Percentiles rank a stretch among this genome's conserved stretches.
Conservation (phyloP, 2,797 vertebrate genomes). For the Enteromius trimaculatus region DNA sequence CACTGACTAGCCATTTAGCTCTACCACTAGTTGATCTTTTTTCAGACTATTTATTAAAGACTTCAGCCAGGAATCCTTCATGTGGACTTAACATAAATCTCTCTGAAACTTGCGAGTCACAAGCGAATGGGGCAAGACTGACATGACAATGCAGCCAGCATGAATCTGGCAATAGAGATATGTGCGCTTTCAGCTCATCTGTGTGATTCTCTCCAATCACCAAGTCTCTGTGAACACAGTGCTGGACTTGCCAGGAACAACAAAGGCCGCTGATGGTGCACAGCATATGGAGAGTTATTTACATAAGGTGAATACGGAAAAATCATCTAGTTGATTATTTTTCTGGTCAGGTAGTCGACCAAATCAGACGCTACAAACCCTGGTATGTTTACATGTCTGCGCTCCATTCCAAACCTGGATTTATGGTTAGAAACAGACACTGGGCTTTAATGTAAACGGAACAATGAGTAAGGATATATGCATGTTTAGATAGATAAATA, state of each 20-base stretch:
- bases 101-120: background rate
- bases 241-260: slow-evolving; percentile 4
- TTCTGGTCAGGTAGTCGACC: background rate
- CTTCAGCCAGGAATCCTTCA: background rate
- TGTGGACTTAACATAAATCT: background rate
- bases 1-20: slow-evolving; percentile 14
- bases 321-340: background rate
- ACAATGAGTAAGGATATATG: slow-evolving; percentile 3
- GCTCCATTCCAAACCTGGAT: background rate
- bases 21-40: background rate
- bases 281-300: background rate
- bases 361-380: background rate
- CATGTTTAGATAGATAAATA: background rate
- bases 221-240: background rate
- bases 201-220: background rate
- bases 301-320: background rate
- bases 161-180: slow-evolving; percentile 14
- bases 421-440: slow-evolving; percentile 3
- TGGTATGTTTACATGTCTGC: background rate
- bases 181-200: background rate
- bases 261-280: slow-evolving; percentile 6
- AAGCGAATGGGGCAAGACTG: background rate
- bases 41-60: background rate
- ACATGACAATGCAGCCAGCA: slow-evolving; percentile 7
- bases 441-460: background rate